phyloP scores from a whole-genome alignment of 2,113 vertebrate genomes.

The Chlamydotis undulata region DNA sequence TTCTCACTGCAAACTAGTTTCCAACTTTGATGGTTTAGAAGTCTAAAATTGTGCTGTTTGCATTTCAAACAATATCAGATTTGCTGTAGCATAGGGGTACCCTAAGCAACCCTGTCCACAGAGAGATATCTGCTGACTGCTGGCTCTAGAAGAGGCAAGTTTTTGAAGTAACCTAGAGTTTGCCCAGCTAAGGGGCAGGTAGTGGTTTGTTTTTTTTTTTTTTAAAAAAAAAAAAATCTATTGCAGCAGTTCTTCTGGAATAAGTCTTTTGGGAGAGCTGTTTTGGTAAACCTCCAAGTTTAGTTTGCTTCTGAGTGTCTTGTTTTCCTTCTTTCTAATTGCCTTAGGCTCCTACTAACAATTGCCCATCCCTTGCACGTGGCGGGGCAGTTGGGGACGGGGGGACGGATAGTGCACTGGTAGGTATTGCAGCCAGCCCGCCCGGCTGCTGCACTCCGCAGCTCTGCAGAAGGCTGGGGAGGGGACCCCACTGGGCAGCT shows the following conservation, averaged over 20 bases:
- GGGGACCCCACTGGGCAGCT: conserved; percentile 2
- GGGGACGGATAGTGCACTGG: background rate
- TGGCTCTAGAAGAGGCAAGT: background rate
- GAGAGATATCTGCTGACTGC: background rate
- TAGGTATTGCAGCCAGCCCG: background rate
- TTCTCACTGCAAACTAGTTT: background rate
- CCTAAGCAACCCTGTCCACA: background rate
- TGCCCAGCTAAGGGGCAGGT: background rate
- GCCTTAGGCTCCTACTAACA: background rate
- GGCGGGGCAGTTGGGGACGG: background rate
- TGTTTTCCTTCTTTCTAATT: background rate
- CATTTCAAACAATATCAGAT: background rate
- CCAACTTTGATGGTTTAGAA: background rate
- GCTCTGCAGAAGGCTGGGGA: background rate
- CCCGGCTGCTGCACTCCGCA: background rate
- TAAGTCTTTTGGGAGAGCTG: background rate
- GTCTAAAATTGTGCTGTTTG: background rate
- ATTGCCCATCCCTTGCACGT: background rate
- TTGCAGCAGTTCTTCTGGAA: background rate
- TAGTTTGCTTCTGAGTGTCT: background rate
- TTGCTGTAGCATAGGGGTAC: background rate
- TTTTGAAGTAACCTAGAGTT: background rate
- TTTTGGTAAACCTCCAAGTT: conserved; percentile 9
- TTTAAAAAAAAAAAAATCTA: background rate
- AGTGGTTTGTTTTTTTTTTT: background rate